Conservation (phyloP, 2,888 invertebrate species). For the Anthophora plumipes region DNA sequence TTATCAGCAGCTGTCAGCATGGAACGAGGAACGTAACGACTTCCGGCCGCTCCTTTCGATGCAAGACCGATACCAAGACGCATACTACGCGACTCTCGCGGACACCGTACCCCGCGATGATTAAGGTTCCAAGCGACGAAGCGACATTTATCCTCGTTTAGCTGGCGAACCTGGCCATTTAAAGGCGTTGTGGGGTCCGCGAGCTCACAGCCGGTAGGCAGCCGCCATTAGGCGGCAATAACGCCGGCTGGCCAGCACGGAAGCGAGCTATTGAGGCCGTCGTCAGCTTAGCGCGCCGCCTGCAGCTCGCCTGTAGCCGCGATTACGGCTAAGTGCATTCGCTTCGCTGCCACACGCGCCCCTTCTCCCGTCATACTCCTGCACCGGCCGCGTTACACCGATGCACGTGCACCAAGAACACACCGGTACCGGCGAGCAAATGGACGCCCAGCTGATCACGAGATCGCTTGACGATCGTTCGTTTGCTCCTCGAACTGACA, state of each 20-base stretch:
- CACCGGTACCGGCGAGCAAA: conserved; percentile 1
- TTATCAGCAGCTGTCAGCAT: background rate
- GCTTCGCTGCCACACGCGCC: conserved; percentile 59
- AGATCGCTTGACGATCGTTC: conserved; percentile 16
- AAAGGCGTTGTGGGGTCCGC: conserved; percentile 51
- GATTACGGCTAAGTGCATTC: conserved; percentile 79
- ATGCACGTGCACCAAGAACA: conserved; percentile 44
- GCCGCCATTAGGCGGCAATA: conserved; percentile 70
- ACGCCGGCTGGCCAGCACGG: conserved; percentile 69
- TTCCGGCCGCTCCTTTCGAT: conserved; percentile 23
- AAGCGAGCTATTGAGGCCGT: conserved; percentile 77
- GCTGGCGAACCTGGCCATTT: conserved; percentile 51
- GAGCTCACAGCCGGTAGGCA: conserved; percentile 52
- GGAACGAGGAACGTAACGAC: background rate
- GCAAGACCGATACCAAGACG: background rate
- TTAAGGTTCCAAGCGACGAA: conserved; percentile 27
- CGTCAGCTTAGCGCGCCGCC: conserved; percentile 72
- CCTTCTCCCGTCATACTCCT: background rate
- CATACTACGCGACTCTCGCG: background rate
- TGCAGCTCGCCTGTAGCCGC: conserved; percentile 68
- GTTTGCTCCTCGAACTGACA: conserved; percentile 51
- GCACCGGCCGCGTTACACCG: conserved; percentile 33
- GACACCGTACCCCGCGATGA: conserved; percentile 18
- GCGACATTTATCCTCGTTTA: conserved; percentile 53
- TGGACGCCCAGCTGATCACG: conserved; percentile 23